Percentiles rank a stretch among this genome's conserved stretches.
These are phyloP conservation scores for Teinopalpus imperialis DNA, from an alignment of 2,888 invertebrate genomes.

Conservation along the genomic window DNA sequence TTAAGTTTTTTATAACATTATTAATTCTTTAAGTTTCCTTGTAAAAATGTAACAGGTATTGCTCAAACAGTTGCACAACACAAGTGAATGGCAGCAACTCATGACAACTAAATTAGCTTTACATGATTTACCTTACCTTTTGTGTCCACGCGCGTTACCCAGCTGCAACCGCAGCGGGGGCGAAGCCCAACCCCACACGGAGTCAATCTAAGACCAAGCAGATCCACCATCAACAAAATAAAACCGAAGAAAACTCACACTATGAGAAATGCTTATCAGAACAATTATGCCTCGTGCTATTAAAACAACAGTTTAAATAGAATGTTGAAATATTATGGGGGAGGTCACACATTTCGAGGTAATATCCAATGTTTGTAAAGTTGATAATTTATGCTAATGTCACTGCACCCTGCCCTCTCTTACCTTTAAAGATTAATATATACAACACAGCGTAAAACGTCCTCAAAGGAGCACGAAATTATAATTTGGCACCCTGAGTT, in stretches of 20 bases:
- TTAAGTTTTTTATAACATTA: too few species aligned
- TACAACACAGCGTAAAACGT: slow-evolving; percentile 50
- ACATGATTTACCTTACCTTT: slow-evolving; percentile 58
- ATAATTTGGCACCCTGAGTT: slow-evolving; percentile 50
- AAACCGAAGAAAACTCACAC: slow-evolving; percentile 33
- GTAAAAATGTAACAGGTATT: slow-evolving; percentile 2
- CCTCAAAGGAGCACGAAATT: slow-evolving; percentile 53
- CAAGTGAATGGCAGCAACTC: neutral
- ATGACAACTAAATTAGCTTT: neutral
- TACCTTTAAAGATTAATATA: slow-evolving; percentile 72
- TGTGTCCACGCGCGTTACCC: slow-evolving; percentile 83
- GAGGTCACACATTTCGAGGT: slow-evolving; percentile 30
- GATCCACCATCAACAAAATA: slow-evolving; percentile 41
- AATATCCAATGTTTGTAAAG: slow-evolving; percentile 45
- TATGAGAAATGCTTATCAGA: slow-evolving; percentile 27
- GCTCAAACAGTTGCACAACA: slow-evolving; percentile 17
- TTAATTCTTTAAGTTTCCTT: too few species aligned
- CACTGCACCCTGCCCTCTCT: slow-evolving; percentile 49
- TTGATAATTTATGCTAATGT: slow-evolving; percentile 64
- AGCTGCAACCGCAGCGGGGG: slow-evolving; percentile 92
- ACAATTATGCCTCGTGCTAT: slow-evolving; percentile 8
- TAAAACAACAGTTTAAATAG: slow-evolving; percentile 11
- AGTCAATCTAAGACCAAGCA: slow-evolving; percentile 89
- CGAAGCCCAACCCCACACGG: slow-evolving; percentile 97
- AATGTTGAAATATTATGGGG: slow-evolving; percentile 18